Base-by-base conservation (phyloP, 2,113 vertebrate species). In the Limanda limanda region DNA sequence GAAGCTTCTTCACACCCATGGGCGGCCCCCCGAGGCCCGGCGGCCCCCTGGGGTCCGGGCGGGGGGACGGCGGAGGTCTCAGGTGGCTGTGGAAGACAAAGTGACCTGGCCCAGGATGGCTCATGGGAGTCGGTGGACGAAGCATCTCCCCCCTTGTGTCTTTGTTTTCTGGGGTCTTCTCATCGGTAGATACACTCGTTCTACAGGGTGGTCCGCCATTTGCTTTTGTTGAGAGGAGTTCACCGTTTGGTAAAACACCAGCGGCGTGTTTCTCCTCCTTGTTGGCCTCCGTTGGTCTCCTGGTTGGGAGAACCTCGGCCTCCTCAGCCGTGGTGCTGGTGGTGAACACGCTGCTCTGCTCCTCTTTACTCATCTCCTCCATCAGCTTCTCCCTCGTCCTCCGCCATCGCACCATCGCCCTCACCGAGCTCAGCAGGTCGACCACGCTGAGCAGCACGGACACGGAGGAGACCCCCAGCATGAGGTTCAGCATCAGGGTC, bases 401-500 rank as follows among this genome's bases (percentile, higher is more conserved):
- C 68, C 75, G 83, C 74, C 77, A 75, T 0, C 68, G 73, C 86
- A 73, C 1, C 79, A 73, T 70, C 2, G 61, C 74, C 60, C 77
- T 86, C 35, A 62, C 1, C 5, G 83, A 69, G 74, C 63, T 75
- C 59, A 58, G 3, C 62, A 91, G 69, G 58, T 91, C 87, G 1
- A 62, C 10, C 21, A 83, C 1, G 57, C 89, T 89, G 1, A 89
- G 57, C 57, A 89, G 79, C 1, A 85, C 10, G 9, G 87, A 91
- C 42, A 81, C 5, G 9, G 68, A 54, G 17, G 74, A 37, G 0
- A 83, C 21, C 0, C 56, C 80, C 47, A 88, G 79, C 89, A 83
- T 89, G 51, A 88, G 58, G 72, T 77, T 59, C 11, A 89, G 87
- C 85, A 89, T 91, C 0, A 89, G 13, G 20, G 64, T 86, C 79